Conservation (phyloP, 2,888 invertebrate genomes). For the Hydroisotoma schaefferi region DNA sequence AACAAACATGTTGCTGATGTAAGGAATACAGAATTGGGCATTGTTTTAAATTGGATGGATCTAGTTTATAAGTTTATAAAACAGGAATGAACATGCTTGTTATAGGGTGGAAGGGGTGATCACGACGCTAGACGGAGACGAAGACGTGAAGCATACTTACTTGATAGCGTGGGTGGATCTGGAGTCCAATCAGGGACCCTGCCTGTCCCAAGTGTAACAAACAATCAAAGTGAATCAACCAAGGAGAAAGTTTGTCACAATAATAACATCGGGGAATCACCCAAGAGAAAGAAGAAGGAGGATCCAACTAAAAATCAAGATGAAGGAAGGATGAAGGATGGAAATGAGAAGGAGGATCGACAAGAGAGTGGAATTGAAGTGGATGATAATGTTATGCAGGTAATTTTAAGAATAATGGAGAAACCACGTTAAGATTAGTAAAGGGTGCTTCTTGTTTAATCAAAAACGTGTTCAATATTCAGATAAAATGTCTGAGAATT, state of each 20-base stretch:
- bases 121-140: conserved; percentile 58
- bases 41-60: too few species aligned
- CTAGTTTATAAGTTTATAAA: background rate
- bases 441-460: too few species aligned
- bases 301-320: conserved; percentile 23
- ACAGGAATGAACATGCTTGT: background rate
- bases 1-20: conserved; percentile 52
- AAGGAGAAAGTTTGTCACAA: conserved; percentile 47
- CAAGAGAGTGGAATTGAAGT: conserved; percentile 59
- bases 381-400: conserved; percentile 61
- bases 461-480: background rate
- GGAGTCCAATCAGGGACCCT: conserved; percentile 47
- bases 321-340: conserved; percentile 35
- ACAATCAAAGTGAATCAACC: conserved; percentile 46
- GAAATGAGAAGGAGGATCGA: conserved; percentile 50
- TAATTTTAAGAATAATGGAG: too few species aligned
- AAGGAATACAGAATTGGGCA: conserved; percentile 1
- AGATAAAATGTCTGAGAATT: too few species aligned
- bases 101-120: conserved; percentile 59
- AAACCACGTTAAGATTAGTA: background rate
- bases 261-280: conserved; percentile 45
- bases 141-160: conserved; percentile 54
- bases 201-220: conserved; percentile 55
- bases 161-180: conserved; percentile 48
- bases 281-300: conserved; percentile 30